Percentiles rank a stretch among this genome's conserved stretches.
Evolutionary conservation across 1,140 invertebrate genomes (phyloP).

Genomic region (Drosophila subpulchrella): DNA sequence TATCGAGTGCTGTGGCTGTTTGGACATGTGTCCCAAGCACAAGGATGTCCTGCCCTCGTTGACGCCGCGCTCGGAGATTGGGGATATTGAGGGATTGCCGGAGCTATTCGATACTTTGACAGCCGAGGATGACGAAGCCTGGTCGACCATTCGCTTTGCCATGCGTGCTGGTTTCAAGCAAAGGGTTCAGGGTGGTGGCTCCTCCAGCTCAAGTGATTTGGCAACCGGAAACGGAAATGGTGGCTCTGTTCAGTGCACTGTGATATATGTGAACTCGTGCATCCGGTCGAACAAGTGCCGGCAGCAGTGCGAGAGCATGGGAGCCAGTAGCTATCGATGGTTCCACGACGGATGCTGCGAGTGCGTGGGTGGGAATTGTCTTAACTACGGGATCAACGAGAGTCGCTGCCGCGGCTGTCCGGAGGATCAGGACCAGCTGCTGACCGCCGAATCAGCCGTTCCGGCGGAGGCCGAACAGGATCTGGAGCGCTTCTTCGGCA

Average conservation of each 20-base stretch:
- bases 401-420: conserved; percentile 85
- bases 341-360: conserved; percentile 98
- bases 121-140: conserved; percentile 90
- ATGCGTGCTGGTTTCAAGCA: conserved; percentile 62
- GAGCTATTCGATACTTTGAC: conserved; percentile 94
- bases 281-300: conserved; percentile 93
- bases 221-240: conserved; percentile 18
- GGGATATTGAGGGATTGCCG: conserved; percentile 93
- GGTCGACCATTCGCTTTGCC: conserved; percentile 91
- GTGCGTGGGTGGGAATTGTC: conserved; percentile 94
- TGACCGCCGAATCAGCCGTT: conserved; percentile 13
- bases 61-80: conserved; percentile 93
- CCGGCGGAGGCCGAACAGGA: conserved; percentile 56
- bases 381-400: conserved; percentile 96
- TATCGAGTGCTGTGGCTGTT: conserved; percentile 96
- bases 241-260: conserved; percentile 92
- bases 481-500: conserved; percentile 51
- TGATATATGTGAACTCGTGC: conserved; percentile 96
- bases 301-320: conserved; percentile 82
- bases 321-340: conserved; percentile 88
- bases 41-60: conserved; percentile 89
- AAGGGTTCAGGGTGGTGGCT: conserved; percentile 47
- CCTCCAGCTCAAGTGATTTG: conserved; percentile 12
- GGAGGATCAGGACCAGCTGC: conserved; percentile 58
- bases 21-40: conserved; percentile 95